Conservation (phyloP, 2,797 vertebrate genomes). For the Graptemys geographica region DNA sequence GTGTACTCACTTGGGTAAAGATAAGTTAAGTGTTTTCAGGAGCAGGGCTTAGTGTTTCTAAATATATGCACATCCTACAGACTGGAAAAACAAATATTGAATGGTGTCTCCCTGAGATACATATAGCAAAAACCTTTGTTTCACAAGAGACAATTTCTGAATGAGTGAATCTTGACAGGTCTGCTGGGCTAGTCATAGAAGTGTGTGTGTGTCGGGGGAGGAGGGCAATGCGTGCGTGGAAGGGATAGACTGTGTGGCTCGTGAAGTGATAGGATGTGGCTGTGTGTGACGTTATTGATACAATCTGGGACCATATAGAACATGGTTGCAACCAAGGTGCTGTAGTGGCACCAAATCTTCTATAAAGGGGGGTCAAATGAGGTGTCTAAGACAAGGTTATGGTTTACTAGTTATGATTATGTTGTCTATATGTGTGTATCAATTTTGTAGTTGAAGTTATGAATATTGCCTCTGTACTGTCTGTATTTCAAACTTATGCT, state of each 20-base stretch:
- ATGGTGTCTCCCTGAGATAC: not conserved
- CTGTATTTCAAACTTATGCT: no score
- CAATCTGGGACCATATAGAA: no score
- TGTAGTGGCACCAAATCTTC: no score
- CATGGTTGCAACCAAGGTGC: no score
- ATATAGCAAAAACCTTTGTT: not conserved
- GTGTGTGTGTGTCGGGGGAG: no score
- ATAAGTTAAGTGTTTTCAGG: rapidly evolving
- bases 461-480: no score
- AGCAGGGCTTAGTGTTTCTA: rapidly evolving
- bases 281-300: not conserved
- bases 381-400: no score
- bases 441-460: no score
- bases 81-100: rapidly evolving
- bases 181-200: not conserved
- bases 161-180: not conserved
- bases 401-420: no score
- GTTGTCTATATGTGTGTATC: no score
- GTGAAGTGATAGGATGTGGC: not conserved
- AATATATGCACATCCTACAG: rapidly evolving
- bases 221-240: not conserved
- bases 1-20: rapidly evolving
- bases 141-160: not conserved
- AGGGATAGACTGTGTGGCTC: not conserved
- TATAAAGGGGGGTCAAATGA: no score